Evolutionary conservation across 2,888 invertebrate species (phyloP), one percentile per base, ranked within the genome.

Genomic region (Parochlus steinenii): DNA sequence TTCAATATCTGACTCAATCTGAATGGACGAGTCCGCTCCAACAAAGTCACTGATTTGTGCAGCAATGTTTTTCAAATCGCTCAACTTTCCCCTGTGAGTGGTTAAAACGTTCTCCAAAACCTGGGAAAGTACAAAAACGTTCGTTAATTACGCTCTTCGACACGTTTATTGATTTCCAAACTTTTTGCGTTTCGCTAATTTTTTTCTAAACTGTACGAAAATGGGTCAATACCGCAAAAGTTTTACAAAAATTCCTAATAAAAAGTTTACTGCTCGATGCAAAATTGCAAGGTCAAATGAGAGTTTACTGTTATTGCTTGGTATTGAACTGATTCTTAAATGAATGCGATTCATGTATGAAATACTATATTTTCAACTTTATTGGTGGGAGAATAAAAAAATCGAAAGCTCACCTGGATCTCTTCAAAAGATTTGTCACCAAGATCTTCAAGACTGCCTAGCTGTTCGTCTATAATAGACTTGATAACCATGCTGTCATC

Each of bases 401-500:
- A 33, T 12, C 4, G 8, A 11, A 12, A 31, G 50, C 67, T 58
- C 48, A 82, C 82, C 72, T 79, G 73, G 46, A 77, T 73, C 43
- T 74, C 71, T 47, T 70, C 65, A 42, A 71, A 65, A 35, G 78
- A 74, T 55, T 81, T 75, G 11, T 81, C 78, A 31, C 75, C 65
- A 47, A 83, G 63, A 43, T 74, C 69, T 46, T 72, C 72, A 37
- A 78, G 68, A 33, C 66, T 65, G 44, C 74, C 74, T 66, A 81
- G 75, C 55, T 79, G 77, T 49, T 71, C 69, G 52, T 82, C 80
- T 27, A 75, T 70, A 69, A 77, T 82, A 44, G 69, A 70, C 43
- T 75, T 71, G 40, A 85, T 75, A 18, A 75, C 69, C 28, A 75
- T 77, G 37, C 78, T 76, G 6, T 82, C 78, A 53, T 80, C 79